Percentiles rank a stretch among this genome's conserved stretches.
phyloP scores from a whole-genome alignment of 92 coral and sea anemone genomes.

The Epizoanthus rinbou region DNA sequence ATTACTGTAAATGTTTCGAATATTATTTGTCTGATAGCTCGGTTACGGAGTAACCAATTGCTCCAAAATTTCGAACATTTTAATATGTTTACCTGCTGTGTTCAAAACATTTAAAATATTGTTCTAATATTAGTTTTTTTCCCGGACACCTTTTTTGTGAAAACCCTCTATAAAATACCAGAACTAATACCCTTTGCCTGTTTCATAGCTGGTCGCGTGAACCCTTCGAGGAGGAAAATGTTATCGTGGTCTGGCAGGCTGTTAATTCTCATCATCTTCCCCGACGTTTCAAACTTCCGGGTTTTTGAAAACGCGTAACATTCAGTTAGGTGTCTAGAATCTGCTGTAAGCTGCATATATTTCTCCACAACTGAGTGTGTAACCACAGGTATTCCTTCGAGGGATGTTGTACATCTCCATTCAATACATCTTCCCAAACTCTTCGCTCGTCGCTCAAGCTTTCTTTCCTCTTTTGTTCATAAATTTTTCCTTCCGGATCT shows the following conservation, averaged over 20 bases:
- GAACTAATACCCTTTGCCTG: slow-evolving; percentile 38
- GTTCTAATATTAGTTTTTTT: too few relatives aligned
- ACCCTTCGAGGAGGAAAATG: too few relatives aligned
- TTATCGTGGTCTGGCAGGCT: slow-evolving; percentile 17
- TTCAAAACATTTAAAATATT: too few relatives aligned
- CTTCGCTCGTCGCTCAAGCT: neutral
- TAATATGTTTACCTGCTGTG: too few relatives aligned
- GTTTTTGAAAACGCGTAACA: slow-evolving; percentile 52
- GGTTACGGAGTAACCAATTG: too few relatives aligned
- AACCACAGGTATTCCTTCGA: too few relatives aligned
- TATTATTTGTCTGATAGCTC: too few relatives aligned
- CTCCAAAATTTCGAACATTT: too few relatives aligned
- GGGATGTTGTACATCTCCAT: slow-evolving; percentile 20
- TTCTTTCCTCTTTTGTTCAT: slow-evolving; percentile 3
- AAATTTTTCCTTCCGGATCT: slow-evolving; percentile 30
- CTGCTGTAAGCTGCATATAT: slow-evolving; percentile 31
- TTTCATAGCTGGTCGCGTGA: slow-evolving; percentile 57
- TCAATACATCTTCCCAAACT: neutral
- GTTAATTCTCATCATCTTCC: slow-evolving; percentile 34
- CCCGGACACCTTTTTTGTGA: too few relatives aligned
- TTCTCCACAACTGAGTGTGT: slow-evolving; percentile 45
- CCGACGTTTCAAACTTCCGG: slow-evolving; percentile 51
- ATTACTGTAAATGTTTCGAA: too few relatives aligned
- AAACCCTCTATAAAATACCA: too few relatives aligned
- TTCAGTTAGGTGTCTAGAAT: slow-evolving; percentile 34